Conservation (phyloP, 1,140 invertebrate species). For the Streblospio benedicti region DNA sequence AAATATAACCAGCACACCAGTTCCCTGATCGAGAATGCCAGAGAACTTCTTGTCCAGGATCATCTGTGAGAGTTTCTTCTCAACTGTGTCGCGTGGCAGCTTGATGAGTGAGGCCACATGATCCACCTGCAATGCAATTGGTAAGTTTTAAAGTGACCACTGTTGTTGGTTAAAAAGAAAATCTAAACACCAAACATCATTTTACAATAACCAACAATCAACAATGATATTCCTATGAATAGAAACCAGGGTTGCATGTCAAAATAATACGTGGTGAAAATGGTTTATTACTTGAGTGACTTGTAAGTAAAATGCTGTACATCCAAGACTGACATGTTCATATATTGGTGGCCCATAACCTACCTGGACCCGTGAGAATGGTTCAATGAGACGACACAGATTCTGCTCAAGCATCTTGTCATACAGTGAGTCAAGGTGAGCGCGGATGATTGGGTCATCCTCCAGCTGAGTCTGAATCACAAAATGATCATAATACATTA, state of each 20-base stretch:
- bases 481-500: too few species aligned
- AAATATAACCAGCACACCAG: constrained; percentile 93
- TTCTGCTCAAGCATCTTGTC: constrained; percentile 99
- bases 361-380: constrained; percentile 93
- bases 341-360: too few species aligned
- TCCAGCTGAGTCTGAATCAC: too few species aligned
- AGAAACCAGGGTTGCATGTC: too few species aligned
- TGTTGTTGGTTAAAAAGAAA: too few species aligned
- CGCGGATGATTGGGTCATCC: constrained; percentile 90
- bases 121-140: constrained; percentile 54
- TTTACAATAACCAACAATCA: too few species aligned
- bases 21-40: constrained; percentile 95
- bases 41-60: constrained; percentile 96
- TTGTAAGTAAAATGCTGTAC: too few species aligned
- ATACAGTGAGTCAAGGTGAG: constrained; percentile 91
- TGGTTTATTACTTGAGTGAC: too few species aligned
- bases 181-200: too few species aligned
- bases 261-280: too few species aligned
- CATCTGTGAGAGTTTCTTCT: constrained; percentile 99
- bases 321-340: too few species aligned
- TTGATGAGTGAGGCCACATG: constrained; percentile 80
- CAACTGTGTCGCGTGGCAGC: constrained; percentile 79
- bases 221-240: too few species aligned
- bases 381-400: constrained; percentile 95
- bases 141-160: constrained; percentile 4